These are phyloP conservation scores for Bolinopsis microptera DNA, from an alignment of 37 sponge, comb jelly and placozoan species.

Conservation along the genomic window DNA sequence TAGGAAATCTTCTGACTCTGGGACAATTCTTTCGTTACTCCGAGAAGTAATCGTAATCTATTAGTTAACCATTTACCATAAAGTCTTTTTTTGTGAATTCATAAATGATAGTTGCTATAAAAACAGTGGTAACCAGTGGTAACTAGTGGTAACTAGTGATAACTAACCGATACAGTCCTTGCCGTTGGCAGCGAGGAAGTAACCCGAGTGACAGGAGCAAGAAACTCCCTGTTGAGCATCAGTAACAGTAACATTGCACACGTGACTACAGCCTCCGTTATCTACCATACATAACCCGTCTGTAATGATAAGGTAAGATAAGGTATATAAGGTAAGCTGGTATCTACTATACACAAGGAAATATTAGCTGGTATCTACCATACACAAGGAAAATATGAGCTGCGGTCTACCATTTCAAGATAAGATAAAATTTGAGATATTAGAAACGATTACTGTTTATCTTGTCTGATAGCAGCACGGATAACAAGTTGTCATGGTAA, in stretches of 20 bases:
- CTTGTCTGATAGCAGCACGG: too few species aligned
- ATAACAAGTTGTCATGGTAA: too few species aligned
- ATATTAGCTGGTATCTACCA: too few species aligned
- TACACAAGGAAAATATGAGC: too few species aligned
- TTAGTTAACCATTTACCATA: neutral
- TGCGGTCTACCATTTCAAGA: too few species aligned
- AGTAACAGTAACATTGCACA: neutral
- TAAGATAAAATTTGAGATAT: too few species aligned
- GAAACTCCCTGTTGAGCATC: neutral
- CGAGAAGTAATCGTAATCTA: neutral
- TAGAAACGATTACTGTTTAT: too few species aligned
- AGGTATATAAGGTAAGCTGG: neutral
- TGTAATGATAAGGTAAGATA: neutral
- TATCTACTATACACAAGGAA: too few species aligned
- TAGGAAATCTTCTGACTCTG: slow-evolving; percentile 19
- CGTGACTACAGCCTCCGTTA: slow-evolving; percentile 46
- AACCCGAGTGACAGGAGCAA: slow-evolving; percentile 56
- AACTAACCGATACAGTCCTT: slow-evolving; percentile 32
- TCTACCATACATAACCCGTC: slow-evolving; percentile 40
- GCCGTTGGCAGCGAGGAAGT: slow-evolving; percentile 30
- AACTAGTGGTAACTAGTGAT: too few species aligned
- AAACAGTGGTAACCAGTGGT: neutral
- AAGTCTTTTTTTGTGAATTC: too few species aligned
- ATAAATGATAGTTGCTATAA: too few species aligned
- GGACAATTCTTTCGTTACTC: too few species aligned